Percentiles rank a stretch among this genome's conserved stretches.
phyloP scores from a whole-genome alignment of 1,140 invertebrate species.

The Nomia melanderi region DNA sequence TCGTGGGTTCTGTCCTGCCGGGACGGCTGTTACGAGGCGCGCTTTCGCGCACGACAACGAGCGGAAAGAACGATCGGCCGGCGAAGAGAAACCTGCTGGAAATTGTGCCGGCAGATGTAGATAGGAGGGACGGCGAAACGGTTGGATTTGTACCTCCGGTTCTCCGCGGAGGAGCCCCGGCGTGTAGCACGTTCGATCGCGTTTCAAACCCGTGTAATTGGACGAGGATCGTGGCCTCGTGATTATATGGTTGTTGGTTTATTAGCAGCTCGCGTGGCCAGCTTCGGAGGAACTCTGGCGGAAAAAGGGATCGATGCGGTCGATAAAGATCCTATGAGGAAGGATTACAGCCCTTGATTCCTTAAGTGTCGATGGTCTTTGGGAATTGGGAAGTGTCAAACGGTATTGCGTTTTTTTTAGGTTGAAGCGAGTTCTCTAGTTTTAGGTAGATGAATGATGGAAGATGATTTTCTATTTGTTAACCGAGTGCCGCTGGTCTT shows the following conservation, averaged over 20 bases:
- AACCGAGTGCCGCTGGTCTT: no score
- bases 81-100: slow-evolving; percentile 20
- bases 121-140: slow-evolving; percentile 1
- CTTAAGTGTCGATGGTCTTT: no score
- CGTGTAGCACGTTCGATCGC: slow-evolving; percentile 2
- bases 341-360: no score
- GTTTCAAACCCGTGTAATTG: slow-evolving; percentile 1
- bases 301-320: no score
- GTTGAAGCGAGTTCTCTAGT: no score
- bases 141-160: not conserved
- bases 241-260: not conserved
- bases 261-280: no score
- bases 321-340: no score
- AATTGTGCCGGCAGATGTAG: slow-evolving; percentile 26
- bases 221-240: not conserved
- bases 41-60: slow-evolving; percentile 41
- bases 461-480: no score
- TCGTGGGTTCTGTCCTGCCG: slow-evolving; percentile 39
- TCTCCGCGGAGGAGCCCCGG: not conserved
- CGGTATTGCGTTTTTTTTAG: no score
- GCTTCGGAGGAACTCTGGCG: no score
- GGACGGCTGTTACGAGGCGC: slow-evolving; percentile 30
- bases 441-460: no score
- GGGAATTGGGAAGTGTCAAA: no score
- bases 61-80: slow-evolving; percentile 33